Conservation (phyloP, 2,888 invertebrate genomes). For the Phaonia tiefii region DNA sequence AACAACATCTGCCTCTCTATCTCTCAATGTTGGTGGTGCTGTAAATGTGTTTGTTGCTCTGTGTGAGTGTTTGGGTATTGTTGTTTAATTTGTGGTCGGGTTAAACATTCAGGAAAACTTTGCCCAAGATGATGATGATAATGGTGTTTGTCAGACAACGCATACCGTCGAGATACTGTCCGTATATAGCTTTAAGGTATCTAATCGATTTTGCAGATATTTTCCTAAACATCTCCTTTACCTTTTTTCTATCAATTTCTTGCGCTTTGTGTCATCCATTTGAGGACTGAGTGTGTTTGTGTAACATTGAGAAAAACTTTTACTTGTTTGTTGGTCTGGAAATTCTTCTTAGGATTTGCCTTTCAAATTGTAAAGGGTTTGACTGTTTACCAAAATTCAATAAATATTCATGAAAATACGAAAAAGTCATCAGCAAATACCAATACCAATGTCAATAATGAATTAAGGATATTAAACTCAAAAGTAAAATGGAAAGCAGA, state of each 20-base stretch:
- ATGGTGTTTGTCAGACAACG: conserved; percentile 4
- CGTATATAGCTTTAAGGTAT: not conserved
- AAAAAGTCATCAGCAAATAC: conserved; percentile 6
- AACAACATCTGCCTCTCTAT: not conserved
- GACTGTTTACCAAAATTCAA: conserved; percentile 1
- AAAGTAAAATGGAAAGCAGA: too few relatives aligned
- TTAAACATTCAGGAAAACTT: conserved; percentile 8
- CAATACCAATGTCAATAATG: conserved; percentile 9
- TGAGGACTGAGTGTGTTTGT: not conserved
- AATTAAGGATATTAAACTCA: conserved; percentile 6
- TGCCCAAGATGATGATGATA: not conserved
- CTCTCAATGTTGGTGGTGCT: conserved; percentile 26
- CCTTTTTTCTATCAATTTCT: not conserved
- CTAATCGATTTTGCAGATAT: conserved; percentile 6
- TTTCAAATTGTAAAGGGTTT: not conserved
- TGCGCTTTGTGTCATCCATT: not conserved
- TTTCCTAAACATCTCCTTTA: not conserved
- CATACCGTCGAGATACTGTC: not conserved
- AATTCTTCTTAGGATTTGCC: not conserved
- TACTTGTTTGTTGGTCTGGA: not conserved
- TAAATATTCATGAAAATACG: conserved; percentile 12
- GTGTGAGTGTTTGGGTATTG: not conserved
- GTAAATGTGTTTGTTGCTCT: conserved; percentile 19
- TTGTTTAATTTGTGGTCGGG: conserved; percentile 17
- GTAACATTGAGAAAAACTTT: not conserved